Evolutionary conservation across 2,888 invertebrate genomes (phyloP), one percentile per base, ranked within the genome.

Genomic region (Unio pictorum): DNA sequence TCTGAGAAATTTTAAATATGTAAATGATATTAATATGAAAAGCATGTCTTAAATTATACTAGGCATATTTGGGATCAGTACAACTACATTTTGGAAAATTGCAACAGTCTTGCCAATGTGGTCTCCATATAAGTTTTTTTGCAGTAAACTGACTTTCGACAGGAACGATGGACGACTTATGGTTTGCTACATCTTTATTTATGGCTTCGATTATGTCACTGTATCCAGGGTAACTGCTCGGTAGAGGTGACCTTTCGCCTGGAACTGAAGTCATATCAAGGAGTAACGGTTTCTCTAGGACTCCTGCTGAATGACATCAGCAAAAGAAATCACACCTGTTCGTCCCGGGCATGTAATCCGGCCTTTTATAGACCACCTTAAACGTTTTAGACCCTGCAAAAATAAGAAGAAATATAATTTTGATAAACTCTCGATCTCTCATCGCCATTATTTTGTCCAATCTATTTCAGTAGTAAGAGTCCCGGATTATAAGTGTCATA

Each of bases 201-300:
- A 89, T 81, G 34, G 68, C 63, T 3, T 64, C 54, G 7, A 67
- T 62, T 34, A 81, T 63, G 5, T 76, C 67, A n/a, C 64, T 69
- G 64, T 79, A 71, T 65, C 75, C 61, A n/a, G 69, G 69, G 61
- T 77, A 65, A 6, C 68, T 66, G 15, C 20, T 55, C 61, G 85
- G 80, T 8, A 91, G 78, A 23, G 89, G 88, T 62, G 84, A 85
- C 30, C 79, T 80, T 80, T 92, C 92, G 23, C 86, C 87, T 1
- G 91, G 91, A 81, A 92, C 91, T 57, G 80, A 77, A 26, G 85
- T 86, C 64, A 92, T 80, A 68, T 92, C 90, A 76, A 87, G 91
- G 17, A 92, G 77, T 23, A 89, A 78, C 20, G 91, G 92, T 4
- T 90, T 89, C 63, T 89, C 81, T 64, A 91, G 89, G 15, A 88